Evolutionary conservation across 2,797 vertebrate genomes (phyloP).

Genomic region (Paguma larvata): DNA sequence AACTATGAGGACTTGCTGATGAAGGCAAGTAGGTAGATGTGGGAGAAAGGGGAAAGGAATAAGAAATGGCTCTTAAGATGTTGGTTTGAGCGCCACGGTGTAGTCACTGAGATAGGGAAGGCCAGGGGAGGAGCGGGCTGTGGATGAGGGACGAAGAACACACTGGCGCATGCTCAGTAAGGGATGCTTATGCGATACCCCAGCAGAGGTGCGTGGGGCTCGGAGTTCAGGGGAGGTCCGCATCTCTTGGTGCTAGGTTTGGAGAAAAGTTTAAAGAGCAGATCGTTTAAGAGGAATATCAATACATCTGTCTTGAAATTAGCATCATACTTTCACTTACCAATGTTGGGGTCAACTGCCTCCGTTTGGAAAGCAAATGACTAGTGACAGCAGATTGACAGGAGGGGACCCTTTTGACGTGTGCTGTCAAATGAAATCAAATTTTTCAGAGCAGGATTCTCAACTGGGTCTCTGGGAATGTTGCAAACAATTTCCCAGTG

Average conservation of each 20-base stretch:
- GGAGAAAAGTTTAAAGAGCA: conserved; percentile 5
- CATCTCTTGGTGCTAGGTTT: background rate
- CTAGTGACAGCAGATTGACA: background rate
- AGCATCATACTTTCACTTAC: conserved; percentile 17
- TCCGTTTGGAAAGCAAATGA: conserved; percentile 12
- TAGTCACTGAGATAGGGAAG: background rate
- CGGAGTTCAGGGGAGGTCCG: background rate
- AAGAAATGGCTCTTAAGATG: background rate
- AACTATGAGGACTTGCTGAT: background rate
- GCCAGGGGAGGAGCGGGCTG: background rate
- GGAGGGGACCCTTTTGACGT: background rate
- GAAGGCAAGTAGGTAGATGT: background rate
- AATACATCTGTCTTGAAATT: background rate
- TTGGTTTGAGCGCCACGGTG: background rate
- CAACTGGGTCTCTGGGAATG: background rate
- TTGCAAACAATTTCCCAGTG: conserved; percentile 28
- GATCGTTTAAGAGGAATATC: conserved; percentile 12
- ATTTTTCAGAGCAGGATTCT: conserved; percentile 16
- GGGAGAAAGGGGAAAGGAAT: background rate
- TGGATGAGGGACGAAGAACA: background rate
- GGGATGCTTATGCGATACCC: background rate
- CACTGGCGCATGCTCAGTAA: background rate
- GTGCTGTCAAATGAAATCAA: background rate
- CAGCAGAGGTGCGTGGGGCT: background rate
- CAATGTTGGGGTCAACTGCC: background rate